phyloP scores from a whole-genome alignment of 2,888 invertebrate species.

The Paralinhomoeus sp. region DNA sequence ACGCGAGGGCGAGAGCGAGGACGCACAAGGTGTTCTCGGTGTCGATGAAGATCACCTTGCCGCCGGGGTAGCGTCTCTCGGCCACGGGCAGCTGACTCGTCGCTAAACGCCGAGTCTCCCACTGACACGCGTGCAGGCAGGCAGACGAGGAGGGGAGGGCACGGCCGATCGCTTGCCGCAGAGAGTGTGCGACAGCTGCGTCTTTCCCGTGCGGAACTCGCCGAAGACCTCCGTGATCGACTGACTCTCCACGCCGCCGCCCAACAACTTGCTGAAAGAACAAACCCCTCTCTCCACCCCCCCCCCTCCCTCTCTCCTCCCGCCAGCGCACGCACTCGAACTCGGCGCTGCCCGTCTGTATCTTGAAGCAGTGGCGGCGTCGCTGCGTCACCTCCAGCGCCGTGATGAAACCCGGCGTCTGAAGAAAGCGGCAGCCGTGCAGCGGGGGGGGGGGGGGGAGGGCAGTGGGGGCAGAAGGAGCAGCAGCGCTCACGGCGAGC shows the following conservation, averaged over 20 bases:
- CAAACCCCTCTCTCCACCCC: no score
- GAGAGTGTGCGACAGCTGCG: slow-evolving; percentile 53
- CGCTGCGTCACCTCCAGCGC: slow-evolving; percentile 49
- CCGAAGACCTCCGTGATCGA: slow-evolving; percentile 58
- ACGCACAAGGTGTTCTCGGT: slow-evolving; percentile 58
- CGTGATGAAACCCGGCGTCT: slow-evolving; percentile 43
- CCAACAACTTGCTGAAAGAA: slow-evolving; percentile 41
- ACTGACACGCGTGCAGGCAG: no score
- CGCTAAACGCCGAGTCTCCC: no score
- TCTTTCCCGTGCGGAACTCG: slow-evolving; percentile 58
- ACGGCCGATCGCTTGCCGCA: no score
- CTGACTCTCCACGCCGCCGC: slow-evolving; percentile 59
- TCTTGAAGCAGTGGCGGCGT: slow-evolving; percentile 46
- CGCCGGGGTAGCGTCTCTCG: slow-evolving; percentile 43
- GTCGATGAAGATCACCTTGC: slow-evolving; percentile 57
- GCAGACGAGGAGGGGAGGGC: no score
- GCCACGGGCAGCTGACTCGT: slow-evolving; percentile 49
- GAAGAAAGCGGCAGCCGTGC: no score
- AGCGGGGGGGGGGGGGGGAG: background rate
- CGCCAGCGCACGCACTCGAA: slow-evolving; percentile 40
- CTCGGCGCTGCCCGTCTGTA: slow-evolving; percentile 37
- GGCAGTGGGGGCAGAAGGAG: background rate
- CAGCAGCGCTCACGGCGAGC: slow-evolving; percentile 28
- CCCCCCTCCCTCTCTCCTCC: no score
- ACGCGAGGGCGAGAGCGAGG: background rate